phyloP scores from a whole-genome alignment of 2,888 invertebrate genomes.

The Plagiodera versicolora region DNA sequence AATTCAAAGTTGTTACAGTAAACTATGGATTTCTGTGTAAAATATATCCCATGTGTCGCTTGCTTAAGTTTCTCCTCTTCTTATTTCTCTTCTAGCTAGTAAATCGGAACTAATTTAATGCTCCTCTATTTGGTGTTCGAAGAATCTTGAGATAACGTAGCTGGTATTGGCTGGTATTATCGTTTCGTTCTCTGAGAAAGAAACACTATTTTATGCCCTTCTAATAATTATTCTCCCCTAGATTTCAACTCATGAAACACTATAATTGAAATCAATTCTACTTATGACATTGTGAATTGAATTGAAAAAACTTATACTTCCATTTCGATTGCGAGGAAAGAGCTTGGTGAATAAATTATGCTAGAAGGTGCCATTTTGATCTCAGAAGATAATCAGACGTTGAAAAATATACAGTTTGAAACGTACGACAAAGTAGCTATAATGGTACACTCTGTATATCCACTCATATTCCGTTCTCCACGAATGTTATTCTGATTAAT shows the following conservation, averaged over 20 bases:
- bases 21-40: conserved; percentile 13
- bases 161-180: conserved; percentile 28
- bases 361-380: no score
- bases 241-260: no score
- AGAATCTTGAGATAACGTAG: conserved; percentile 21
- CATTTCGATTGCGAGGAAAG: no score
- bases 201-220: background rate
- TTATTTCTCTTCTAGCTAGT: conserved; percentile 18
- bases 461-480: no score
- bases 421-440: no score
- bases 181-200: conserved; percentile 13
- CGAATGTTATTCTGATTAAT: background rate
- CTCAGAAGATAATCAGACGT: no score
- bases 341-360: no score
- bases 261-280: no score
- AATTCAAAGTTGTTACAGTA: conserved; percentile 3
- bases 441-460: no score
- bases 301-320: no score
- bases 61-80: conserved; percentile 8
- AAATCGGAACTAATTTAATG: conserved; percentile 36
- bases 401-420: no score
- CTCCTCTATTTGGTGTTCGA: conserved; percentile 20
- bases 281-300: no score
- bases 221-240: background rate
- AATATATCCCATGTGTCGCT: conserved; percentile 9